A percentile compares a stretch with the other conserved stretches of the same genome.
These are phyloP conservation scores for Hemicrepidius hirtus DNA, from an alignment of 2,888 invertebrate genomes.

Conservation along the genomic window DNA sequence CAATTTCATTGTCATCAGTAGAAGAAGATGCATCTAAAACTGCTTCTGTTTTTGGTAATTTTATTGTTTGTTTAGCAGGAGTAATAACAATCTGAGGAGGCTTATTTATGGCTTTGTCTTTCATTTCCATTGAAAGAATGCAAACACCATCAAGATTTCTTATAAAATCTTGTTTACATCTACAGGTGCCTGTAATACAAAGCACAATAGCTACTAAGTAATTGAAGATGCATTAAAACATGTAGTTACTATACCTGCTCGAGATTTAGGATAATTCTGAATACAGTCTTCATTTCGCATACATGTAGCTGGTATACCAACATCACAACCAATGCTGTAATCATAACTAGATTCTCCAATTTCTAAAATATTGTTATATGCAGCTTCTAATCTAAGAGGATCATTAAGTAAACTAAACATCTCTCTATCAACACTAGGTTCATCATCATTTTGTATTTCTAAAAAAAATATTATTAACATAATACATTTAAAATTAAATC, in stretches of 20 bases:
- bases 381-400: constrained; percentile 29
- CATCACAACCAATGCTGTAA: constrained; percentile 74
- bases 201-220: too few relatives aligned
- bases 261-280: constrained; percentile 73
- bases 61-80: constrained; percentile 89
- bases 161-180: not conserved
- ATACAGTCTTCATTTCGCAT: constrained; percentile 83
- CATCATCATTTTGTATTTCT: constrained; percentile 40
- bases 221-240: too few relatives aligned
- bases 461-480: too few relatives aligned
- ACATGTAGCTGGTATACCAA: constrained; percentile 77
- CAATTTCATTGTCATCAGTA: constrained; percentile 87
- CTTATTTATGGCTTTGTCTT: constrained; percentile 74
- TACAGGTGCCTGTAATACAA: not conserved
- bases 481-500: not conserved
- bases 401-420: constrained; percentile 43
- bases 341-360: constrained; percentile 60
- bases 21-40: constrained; percentile 86
- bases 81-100: constrained; percentile 91
- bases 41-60: constrained; percentile 91
- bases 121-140: too few relatives aligned
- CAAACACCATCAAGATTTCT: not conserved
- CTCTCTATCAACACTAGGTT: constrained; percentile 35
- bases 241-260: constrained; percentile 72
- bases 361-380: constrained; percentile 46